phyloP scores from a whole-genome alignment of 2,797 vertebrate genomes.

The Takifugu rubripes region DNA sequence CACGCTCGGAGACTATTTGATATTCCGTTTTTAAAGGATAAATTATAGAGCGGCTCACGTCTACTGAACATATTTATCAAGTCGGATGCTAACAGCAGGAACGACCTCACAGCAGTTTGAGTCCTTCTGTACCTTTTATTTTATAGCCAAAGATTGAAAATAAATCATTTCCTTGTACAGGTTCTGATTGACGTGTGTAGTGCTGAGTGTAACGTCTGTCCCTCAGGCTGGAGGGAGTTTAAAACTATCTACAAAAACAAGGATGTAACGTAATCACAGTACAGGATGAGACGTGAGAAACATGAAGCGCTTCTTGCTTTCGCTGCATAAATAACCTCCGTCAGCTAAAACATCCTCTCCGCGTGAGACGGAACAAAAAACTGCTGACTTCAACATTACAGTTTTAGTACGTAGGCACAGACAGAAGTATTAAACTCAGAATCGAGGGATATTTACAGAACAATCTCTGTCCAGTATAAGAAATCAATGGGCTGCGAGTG shows the following conservation, averaged over 20 bases:
- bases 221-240: conserved; percentile 13
- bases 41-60: conserved; percentile 58
- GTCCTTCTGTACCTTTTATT: conserved; percentile 54
- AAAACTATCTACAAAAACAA: conserved; percentile 40
- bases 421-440: conserved; percentile 29
- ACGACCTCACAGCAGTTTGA: conserved; percentile 30
- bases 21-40: conserved; percentile 70
- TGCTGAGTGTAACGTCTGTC: conserved; percentile 34
- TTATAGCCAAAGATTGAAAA: conserved; percentile 56
- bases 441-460: conserved; percentile 61
- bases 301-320: conserved; percentile 32
- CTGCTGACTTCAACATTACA: neutral
- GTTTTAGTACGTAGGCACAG: conserved; percentile 46
- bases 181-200: conserved; percentile 18
- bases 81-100: conserved; percentile 39
- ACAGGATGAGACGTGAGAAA: conserved; percentile 30
- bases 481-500: conserved; percentile 24
- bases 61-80: conserved; percentile 39
- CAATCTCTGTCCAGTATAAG: conserved; percentile 32
- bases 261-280: conserved; percentile 34
- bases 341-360: conserved; percentile 9
- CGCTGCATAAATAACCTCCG: neutral
- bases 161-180: conserved; percentile 56
- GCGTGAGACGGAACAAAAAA: conserved; percentile 18
- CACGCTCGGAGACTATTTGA: conserved; percentile 52